Conservation (phyloP, 2,888 invertebrate genomes). For the Torymus auratus region DNA sequence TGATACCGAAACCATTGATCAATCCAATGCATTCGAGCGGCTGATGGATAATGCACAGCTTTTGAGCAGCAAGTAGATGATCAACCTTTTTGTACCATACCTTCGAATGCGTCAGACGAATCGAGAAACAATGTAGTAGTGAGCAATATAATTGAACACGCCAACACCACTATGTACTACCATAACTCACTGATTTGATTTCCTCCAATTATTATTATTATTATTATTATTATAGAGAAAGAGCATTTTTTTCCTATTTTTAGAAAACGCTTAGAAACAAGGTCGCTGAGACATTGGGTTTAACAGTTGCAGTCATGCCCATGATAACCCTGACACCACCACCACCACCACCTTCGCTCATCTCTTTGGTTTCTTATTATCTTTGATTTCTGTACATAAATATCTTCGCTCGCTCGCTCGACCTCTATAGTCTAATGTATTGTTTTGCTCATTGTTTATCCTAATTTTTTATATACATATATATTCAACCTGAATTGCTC, state of each 20-base stretch:
- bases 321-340: conserved; percentile 70
- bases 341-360: conserved; percentile 37
- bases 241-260: conserved; percentile 2
- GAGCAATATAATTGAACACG: conserved; percentile 3
- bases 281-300: conserved; percentile 77
- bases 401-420: conserved; percentile 35
- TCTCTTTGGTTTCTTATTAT: conserved; percentile 37
- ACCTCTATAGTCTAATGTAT: conserved; percentile 17
- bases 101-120: conserved; percentile 23
- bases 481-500: conserved; percentile 13
- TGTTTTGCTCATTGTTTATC: conserved; percentile 6
- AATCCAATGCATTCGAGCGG: conserved; percentile 49
- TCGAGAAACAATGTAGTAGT: conserved; percentile 10
- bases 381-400: conserved; percentile 52
- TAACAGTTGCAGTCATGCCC: conserved; percentile 71
- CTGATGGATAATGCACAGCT: conserved; percentile 57
- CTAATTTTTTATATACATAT: not conserved
- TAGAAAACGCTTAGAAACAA: conserved; percentile 62
- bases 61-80: conserved; percentile 54
- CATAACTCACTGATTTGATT: conserved; percentile 10
- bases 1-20: conserved; percentile 30
- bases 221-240: conserved; percentile 15
- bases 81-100: conserved; percentile 11
- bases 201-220: conserved; percentile 17
- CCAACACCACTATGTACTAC: conserved; percentile 19